A percentile compares a stretch with the other conserved stretches of the same genome.
Conservation (phyloP, 2,888 invertebrate species). For the Mayetiola destructor region DNA sequence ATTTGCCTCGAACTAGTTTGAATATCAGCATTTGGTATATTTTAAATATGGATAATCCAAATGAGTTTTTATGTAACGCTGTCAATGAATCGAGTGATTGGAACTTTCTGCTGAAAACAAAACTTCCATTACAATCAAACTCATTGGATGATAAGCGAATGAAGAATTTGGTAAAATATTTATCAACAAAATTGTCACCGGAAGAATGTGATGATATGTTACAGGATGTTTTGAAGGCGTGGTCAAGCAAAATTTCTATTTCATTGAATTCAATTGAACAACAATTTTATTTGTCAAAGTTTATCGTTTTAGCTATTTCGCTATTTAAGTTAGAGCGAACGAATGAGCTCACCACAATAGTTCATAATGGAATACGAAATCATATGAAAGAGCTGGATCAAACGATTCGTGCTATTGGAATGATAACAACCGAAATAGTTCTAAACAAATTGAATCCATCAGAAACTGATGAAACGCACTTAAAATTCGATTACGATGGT, state of each 20-base stretch:
- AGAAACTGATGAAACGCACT: slow-evolving; percentile 35
- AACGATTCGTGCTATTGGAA: slow-evolving; percentile 51
- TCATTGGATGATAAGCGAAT: slow-evolving; percentile 37
- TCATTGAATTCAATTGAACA: slow-evolving; percentile 50
- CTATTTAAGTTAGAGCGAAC: slow-evolving; percentile 14
- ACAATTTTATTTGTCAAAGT: slow-evolving; percentile 53
- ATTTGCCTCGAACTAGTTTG: slow-evolving; percentile 44
- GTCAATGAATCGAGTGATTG: slow-evolving; percentile 43
- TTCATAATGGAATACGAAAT: slow-evolving; percentile 42
- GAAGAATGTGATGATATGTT: neutral
- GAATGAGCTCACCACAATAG: slow-evolving; percentile 20
- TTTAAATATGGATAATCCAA: slow-evolving; percentile 40
- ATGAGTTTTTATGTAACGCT: slow-evolving; percentile 35
- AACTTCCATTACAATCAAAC: slow-evolving; percentile 42
- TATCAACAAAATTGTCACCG: slow-evolving; percentile 26
- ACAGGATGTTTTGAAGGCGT: slow-evolving; percentile 45
- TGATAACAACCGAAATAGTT: slow-evolving; percentile 55
- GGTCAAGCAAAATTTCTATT: slow-evolving; percentile 51
- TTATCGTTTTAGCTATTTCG: slow-evolving; percentile 32
- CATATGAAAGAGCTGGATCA: slow-evolving; percentile 52
- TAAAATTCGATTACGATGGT: slow-evolving; percentile 52
- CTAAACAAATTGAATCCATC: slow-evolving; percentile 37
- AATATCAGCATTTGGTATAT: slow-evolving; percentile 40
- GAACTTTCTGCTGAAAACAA: slow-evolving; percentile 49
- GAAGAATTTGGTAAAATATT: slow-evolving; percentile 46